Evolutionary conservation across 2,797 vertebrate genomes (phyloP).

Genomic region (Leucoraja ocellata): DNA sequence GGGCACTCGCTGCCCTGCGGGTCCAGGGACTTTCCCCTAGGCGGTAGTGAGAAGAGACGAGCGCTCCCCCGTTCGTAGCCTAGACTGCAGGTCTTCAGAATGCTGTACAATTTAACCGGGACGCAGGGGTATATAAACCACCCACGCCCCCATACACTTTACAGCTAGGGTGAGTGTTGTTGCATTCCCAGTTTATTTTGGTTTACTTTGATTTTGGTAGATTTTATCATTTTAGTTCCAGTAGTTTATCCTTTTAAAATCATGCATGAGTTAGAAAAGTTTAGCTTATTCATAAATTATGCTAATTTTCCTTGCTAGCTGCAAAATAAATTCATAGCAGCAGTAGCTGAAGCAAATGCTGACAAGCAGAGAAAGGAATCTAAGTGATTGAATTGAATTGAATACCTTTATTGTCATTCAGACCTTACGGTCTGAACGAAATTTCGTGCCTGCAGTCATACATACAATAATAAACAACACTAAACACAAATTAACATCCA

Average conservation of each 20-base stretch:
- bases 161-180: slow-evolving; percentile 41
- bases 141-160: slow-evolving; percentile 41
- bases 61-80: slow-evolving; percentile 48
- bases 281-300: slow-evolving; percentile 42
- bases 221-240: neutral
- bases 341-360: neutral
- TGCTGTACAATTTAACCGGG: neutral
- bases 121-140: fast-evolving
- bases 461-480: too few relatives aligned
- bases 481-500: too few relatives aligned
- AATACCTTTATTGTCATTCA: too few relatives aligned
- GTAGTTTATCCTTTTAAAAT: slow-evolving; percentile 53
- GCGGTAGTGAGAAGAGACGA: slow-evolving; percentile 42
- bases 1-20: slow-evolving; percentile 47
- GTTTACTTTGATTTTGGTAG: too few relatives aligned
- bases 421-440: too few relatives aligned
- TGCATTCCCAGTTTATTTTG: too few relatives aligned
- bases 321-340: neutral
- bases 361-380: neutral
- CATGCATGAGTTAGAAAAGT: slow-evolving; percentile 41
- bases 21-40: slow-evolving; percentile 61
- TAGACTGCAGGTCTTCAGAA: slow-evolving; percentile 54
- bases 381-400: too few relatives aligned
- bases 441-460: too few relatives aligned
- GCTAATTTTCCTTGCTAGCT: neutral